A percentile compares a stretch with the other conserved stretches of the same genome.
Conservation (phyloP, 2,888 invertebrate species). For the Lasioglossum malachurum region DNA sequence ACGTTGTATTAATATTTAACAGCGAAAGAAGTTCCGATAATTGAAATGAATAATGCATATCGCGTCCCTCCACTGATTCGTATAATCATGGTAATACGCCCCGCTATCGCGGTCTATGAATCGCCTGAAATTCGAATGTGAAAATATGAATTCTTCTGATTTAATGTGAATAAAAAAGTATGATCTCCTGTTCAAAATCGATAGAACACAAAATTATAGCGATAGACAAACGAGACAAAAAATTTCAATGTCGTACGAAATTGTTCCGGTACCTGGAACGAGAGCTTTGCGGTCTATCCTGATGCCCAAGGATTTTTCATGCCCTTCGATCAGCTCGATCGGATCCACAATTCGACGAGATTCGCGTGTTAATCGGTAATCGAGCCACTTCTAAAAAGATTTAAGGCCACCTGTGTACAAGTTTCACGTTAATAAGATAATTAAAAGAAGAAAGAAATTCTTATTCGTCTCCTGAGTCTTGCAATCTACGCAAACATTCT, state of each 20-base stretch:
- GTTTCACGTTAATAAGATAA: too few species aligned
- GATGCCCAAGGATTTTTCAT: constrained; percentile 43
- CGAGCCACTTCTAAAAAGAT: neutral
- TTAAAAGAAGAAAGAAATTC: too few species aligned
- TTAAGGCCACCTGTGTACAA: too few species aligned
- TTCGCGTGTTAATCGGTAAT: constrained; percentile 52
- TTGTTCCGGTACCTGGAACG: too few species aligned
- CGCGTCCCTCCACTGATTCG: constrained; percentile 32
- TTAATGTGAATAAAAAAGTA: neutral
- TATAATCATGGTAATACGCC: constrained; percentile 38
- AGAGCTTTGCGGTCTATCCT: constrained; percentile 11
- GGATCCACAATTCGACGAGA: constrained; percentile 46
- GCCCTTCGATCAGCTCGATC: constrained; percentile 53
- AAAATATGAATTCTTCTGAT: constrained; percentile 7
- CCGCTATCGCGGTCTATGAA: constrained; percentile 23
- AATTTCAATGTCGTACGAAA: neutral
- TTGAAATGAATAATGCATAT: constrained; percentile 55
- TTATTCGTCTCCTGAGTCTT: too few species aligned
- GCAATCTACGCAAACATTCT: too few species aligned
- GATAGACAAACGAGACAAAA: neutral
- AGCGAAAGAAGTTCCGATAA: constrained; percentile 40
- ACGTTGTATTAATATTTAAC: constrained; percentile 46
- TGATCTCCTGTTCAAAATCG: neutral
- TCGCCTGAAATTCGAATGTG: constrained; percentile 25
- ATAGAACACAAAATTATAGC: neutral